These are phyloP conservation scores for Phrynocephalus versicolor DNA, from an alignment of 2,113 vertebrate genomes.

Conservation along the genomic window DNA sequence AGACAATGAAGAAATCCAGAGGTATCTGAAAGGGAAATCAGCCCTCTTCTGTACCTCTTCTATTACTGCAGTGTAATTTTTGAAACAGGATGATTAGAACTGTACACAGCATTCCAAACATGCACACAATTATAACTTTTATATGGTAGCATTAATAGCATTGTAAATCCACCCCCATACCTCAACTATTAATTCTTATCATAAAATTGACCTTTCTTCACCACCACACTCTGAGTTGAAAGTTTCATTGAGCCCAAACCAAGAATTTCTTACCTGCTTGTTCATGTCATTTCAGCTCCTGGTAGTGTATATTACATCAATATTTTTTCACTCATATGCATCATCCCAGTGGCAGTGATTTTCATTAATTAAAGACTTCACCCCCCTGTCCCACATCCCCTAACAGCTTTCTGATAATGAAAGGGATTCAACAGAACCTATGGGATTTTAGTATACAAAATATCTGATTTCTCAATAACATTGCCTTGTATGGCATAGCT, in stretches of 20 bases:
- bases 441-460: no score
- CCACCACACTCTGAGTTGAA: background rate
- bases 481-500: no score
- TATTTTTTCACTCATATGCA: background rate
- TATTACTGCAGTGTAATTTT: background rate
- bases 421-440: no score
- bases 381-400: no score
- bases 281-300: background rate
- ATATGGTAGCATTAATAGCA: background rate
- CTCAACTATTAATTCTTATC: background rate
- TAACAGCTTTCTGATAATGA: no score
- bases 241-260: background rate
- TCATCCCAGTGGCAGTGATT: no score
- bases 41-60: background rate
- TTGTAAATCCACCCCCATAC: background rate
- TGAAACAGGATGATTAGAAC: background rate
- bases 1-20: background rate
- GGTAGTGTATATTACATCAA: background rate
- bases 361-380: no score
- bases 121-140: background rate
- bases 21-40: background rate
- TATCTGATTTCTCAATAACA: no score
- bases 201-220: background rate
- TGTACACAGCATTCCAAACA: background rate
- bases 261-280: background rate